Percentiles rank a stretch among this genome's conserved stretches.
phyloP scores from a whole-genome alignment of 1,140 invertebrate species.

The Drosophila chauvacae region DNA sequence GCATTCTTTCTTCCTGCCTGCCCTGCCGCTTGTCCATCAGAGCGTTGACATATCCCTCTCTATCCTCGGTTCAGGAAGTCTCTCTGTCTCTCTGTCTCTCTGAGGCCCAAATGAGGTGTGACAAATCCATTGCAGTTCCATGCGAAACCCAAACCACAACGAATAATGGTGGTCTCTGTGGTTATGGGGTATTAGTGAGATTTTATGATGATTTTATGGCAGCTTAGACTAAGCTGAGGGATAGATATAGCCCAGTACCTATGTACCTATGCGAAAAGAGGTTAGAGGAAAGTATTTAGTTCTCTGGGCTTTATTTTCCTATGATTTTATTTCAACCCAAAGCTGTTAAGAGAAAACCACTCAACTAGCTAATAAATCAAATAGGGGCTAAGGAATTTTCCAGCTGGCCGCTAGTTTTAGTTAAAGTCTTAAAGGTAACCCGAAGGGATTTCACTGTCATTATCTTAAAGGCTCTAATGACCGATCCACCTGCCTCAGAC shows the following conservation, averaged over 20 bases:
- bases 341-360: background rate
- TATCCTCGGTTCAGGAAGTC: background rate
- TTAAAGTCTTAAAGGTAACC: background rate
- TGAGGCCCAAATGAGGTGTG: conserved; percentile 28
- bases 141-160: conserved; percentile 1
- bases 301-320: too few relatives aligned
- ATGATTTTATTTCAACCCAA: background rate
- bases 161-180: background rate
- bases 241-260: background rate
- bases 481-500: conserved; percentile 27
- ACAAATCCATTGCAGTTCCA: conserved; percentile 20
- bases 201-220: conserved; percentile 13
- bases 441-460: background rate
- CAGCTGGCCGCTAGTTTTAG: background rate
- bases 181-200: conserved; percentile 10
- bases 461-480: conserved; percentile 15
- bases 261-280: background rate
- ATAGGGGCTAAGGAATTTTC: background rate
- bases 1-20: conserved; percentile 13
- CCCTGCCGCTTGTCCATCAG: conserved; percentile 15
- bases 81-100: background rate
- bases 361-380: background rate
- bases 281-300: background rate
- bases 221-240: background rate
- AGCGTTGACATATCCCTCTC: conserved; percentile 57